Evolutionary conservation across 2,888 invertebrate species (phyloP), one percentile per base, ranked within the genome.

Genomic region (Cheilosia pagana): DNA sequence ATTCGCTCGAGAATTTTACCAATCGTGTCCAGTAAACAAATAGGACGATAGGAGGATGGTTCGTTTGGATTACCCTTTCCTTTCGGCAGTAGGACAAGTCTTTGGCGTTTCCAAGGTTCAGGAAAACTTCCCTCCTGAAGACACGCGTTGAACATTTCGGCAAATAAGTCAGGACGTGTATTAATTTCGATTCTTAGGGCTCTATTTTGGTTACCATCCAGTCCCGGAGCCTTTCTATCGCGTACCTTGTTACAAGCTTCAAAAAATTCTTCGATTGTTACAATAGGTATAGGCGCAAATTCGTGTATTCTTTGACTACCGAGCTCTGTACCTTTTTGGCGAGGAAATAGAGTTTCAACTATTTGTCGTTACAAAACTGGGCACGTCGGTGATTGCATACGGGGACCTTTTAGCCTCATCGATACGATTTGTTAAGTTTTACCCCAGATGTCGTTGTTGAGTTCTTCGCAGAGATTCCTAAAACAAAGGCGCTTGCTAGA

Each of bases 211-310:
- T 31, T 31, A 10, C 52, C 28, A n/a, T 28, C 53, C n/a, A 28
- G 31, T 28, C 31, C 53, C 31, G 53, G 21, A 35, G 55, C 19
- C 55, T 55, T 35, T 19, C 57, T 23, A 41, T 57, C 23, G 23
- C 57, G 39, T 41, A 41, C 39, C 41, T 41, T 39, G 14, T 57
- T 23, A 41, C n/a, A 57, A 3, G 41, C 39, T 39, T 39, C 41
- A 14, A 23, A 39, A 7, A 57, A 57, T 57, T 57, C 21, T 5
- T 39, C 39, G 39, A 3, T 2, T 39, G 14, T 39, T 25, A 39
- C 8, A 14, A 39, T 39, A 14, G 39, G 39, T 39, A 39, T 39
- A 39, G 39, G 39, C 39, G 35, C 35, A 35, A 39, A 14, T 0
- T 39, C 39, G 3, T 39, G 4, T 1, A 12, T 0, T 0, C 55